These are phyloP conservation scores for Vespertilio murinus DNA, from an alignment of 2,797 vertebrate species.

Conservation along the genomic window DNA sequence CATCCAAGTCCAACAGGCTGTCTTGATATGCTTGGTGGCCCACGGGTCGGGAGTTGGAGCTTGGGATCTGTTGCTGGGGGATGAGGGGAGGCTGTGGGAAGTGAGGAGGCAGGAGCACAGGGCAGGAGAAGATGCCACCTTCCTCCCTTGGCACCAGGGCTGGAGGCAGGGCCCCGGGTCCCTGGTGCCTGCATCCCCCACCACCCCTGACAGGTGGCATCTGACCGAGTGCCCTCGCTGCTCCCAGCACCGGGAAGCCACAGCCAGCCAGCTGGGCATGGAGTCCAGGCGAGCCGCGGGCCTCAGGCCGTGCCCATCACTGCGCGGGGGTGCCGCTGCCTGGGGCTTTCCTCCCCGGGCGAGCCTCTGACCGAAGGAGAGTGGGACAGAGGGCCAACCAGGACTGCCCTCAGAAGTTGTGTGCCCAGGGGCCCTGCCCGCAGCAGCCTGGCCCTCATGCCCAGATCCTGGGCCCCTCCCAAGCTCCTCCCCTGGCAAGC, in stretches of 20 bases:
- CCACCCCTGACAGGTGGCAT: conserved; percentile 41
- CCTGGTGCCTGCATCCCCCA: neutral
- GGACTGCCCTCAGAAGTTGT: neutral
- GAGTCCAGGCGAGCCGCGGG: conserved; percentile 19
- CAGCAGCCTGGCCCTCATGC: neutral
- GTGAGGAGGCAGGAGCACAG: neutral
- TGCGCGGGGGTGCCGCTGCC: conserved; percentile 42
- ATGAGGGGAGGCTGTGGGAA: neutral
- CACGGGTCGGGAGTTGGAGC: neutral
- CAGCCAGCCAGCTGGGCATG: neutral
- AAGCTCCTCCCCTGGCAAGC: neutral
- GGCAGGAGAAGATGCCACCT: neutral
- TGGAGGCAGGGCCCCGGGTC: conserved; percentile 54
- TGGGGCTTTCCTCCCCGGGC: neutral
- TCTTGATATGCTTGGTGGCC: neutral
- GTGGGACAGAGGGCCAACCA: neutral
- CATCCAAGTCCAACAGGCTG: neutral
- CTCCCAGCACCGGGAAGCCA: neutral
- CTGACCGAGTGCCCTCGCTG: conserved; percentile 21
- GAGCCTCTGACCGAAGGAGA: neutral
- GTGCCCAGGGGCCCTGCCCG: neutral
- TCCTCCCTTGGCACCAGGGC: neutral
- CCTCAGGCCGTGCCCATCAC: conserved; percentile 53
- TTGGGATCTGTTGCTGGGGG: neutral
- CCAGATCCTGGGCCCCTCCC: too few species aligned